A percentile compares a stretch with the other conserved stretches of the same genome.
Evolutionary conservation across 2,113 vertebrate species (phyloP).

Genomic region (Tachysurus fulvidraco): DNA sequence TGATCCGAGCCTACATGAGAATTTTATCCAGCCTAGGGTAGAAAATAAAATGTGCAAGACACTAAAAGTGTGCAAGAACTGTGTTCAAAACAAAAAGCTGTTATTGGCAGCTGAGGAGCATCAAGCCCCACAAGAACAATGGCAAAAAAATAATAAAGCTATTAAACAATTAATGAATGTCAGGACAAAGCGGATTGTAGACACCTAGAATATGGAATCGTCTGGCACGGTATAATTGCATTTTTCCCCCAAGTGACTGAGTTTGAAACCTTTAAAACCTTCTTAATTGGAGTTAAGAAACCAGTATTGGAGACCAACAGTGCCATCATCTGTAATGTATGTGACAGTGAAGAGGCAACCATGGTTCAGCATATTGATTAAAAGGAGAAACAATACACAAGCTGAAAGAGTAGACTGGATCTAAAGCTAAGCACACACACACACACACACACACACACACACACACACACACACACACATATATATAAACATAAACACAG

Average conservation of each 20-base stretch:
- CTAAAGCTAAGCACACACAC: neutral
- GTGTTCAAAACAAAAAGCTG: neutral
- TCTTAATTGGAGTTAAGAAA: neutral
- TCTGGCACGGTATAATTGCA: neutral
- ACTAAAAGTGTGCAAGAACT: neutral
- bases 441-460: too few species aligned
- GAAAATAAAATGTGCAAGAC: neutral
- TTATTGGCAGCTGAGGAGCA: neutral
- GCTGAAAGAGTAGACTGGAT: neutral
- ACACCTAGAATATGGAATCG: neutral
- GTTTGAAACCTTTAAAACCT: neutral
- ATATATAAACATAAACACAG: too few species aligned
- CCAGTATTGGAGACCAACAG: conserved; percentile 40
- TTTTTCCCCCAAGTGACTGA: neutral
- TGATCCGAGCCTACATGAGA: neutral
- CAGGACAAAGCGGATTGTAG: neutral
- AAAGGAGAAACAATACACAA: neutral
- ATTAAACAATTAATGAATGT: neutral
- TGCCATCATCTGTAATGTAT: conserved; percentile 55
- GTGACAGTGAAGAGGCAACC: neutral
- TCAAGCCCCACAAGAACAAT: neutral
- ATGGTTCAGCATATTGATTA: neutral
- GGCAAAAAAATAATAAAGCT: neutral
- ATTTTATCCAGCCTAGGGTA: neutral
- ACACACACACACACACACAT: too few species aligned